Conservation (phyloP, 1,140 invertebrate species). For the Popillia japonica region DNA sequence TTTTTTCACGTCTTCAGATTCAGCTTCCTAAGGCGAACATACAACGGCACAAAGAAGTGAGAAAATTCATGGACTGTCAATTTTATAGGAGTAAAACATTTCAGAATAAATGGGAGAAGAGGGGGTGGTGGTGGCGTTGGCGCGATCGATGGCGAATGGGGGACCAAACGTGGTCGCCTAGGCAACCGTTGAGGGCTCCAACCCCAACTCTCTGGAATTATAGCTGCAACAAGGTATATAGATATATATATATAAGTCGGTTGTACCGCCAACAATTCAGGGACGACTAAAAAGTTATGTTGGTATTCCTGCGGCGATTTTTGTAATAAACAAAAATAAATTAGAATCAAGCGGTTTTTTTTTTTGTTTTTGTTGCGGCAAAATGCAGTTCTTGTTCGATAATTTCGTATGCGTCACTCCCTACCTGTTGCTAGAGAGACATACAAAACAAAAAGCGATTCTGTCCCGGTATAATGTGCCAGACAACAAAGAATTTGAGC, state of each 20-base stretch:
- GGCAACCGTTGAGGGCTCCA: constrained; percentile 56
- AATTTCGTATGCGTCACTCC: constrained; percentile 8
- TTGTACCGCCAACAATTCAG: neutral
- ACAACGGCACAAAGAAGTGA: constrained; percentile 1
- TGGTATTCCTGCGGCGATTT: too few species aligned
- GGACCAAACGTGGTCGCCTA: constrained; percentile 56
- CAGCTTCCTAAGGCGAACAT: constrained; percentile 22
- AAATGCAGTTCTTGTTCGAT: constrained; percentile 7
- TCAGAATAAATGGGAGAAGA: constrained; percentile 51
- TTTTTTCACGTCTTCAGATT: constrained; percentile 37
- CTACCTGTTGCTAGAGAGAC: constrained; percentile 5
- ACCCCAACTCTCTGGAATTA: constrained; percentile 54
- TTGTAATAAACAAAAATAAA: too few species aligned
- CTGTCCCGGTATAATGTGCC: neutral
- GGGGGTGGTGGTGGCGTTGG: constrained; percentile 25
- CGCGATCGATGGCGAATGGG: constrained; percentile 57
- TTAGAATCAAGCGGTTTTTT: too few species aligned
- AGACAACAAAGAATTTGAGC: neutral
- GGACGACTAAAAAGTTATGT: neutral
- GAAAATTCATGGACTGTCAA: constrained; percentile 50
- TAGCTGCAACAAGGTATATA: constrained; percentile 58
- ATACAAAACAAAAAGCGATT: constrained; percentile 8
- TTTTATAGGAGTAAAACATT: constrained; percentile 51
- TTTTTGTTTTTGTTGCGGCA: neutral
- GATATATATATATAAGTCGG: neutral